Base-by-base conservation (phyloP, 1,140 invertebrate genomes). In the Heliconius himera region DNA sequence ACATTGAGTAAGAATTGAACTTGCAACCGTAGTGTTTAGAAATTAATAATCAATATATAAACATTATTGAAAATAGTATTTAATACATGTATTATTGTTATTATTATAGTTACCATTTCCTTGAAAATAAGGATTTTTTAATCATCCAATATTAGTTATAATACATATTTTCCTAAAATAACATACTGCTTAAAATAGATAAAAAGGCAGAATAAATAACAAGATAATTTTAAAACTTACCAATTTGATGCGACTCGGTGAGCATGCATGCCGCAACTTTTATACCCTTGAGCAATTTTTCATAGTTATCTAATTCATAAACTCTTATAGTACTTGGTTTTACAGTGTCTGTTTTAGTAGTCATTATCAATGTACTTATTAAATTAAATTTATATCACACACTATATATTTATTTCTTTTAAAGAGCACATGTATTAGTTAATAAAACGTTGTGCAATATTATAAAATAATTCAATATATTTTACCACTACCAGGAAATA, bases 241-340 rank as follows among this genome's bases (percentile, higher is more conserved):
- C 93, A 80, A 94, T 80, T 81, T 93, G 91, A 73, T 95, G 91
- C 18, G 95, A 92, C 81, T 95, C 94, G 13, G 93, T 93, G 81
- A 96, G 90, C 96, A 96, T 96, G 76, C 95, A 96, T 78, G 95
- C 94, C 71, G 96, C 95, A 49, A 96, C 95, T 91, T 95, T 95
- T 41, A 96, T 93, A 16, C 96, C 96, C 79, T 92, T 95, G 1
- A 95, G 90, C 11, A 96, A 89, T 81, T 91, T 92, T 77, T 94
- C 89, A 83, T 95, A 96, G 51, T 95, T 92, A 78, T 96, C 93
- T 76, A 93, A 85, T 80, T 96, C 95, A 82, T 95, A 95, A 80
- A 96, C 92, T 85, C 95, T 95, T 66, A 94, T 94, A n/a, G 86
- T 91, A 87, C 87, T 90, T 70, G 90, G 84, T 82, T 88, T 91